These are phyloP conservation scores for Takifugu bimaculatus DNA, from an alignment of 2,113 vertebrate species.

Conservation along the genomic window DNA sequence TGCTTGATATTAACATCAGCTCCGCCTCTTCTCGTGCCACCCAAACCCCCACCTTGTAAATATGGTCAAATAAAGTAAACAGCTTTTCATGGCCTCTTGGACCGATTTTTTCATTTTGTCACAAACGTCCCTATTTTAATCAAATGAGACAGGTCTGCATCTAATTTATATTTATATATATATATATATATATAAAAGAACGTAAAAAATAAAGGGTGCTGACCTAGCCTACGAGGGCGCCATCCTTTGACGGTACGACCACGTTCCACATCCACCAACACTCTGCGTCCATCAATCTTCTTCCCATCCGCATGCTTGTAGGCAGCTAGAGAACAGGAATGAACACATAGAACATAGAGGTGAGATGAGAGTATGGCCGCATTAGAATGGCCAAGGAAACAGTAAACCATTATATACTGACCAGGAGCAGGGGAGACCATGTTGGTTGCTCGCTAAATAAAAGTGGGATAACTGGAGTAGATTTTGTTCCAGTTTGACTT, in stretches of 20 bases:
- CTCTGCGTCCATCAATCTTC: slow-evolving; percentile 89
- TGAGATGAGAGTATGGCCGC: slow-evolving; percentile 10
- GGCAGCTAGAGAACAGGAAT: slow-evolving; percentile 79
- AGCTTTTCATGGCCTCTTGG: no score
- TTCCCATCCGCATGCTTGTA: slow-evolving; percentile 95
- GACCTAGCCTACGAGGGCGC: slow-evolving; percentile 87
- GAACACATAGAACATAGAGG: slow-evolving; percentile 30
- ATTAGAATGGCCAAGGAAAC: slow-evolving; percentile 61
- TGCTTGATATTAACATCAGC: slow-evolving; percentile 93
- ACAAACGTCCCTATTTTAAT: no score
- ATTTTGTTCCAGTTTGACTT: slow-evolving; percentile 67
- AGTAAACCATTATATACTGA: slow-evolving; percentile 69
- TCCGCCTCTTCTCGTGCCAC: slow-evolving; percentile 87
- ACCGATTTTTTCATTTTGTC: no score
- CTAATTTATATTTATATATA: neutral
- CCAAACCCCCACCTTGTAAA: slow-evolving; percentile 83
- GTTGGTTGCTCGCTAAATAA: slow-evolving; percentile 72
- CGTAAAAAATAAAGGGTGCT: slow-evolving; percentile 25
- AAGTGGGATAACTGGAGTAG: slow-evolving; percentile 65
- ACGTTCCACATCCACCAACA: slow-evolving; percentile 90
- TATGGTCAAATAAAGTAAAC: neutral
- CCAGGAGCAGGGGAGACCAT: slow-evolving; percentile 71
- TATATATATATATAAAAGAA: neutral
- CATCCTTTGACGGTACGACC: slow-evolving; percentile 92
- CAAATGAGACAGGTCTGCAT: no score